phyloP scores from a whole-genome alignment of 2,888 invertebrate genomes.

The Tetranychus piercei region DNA sequence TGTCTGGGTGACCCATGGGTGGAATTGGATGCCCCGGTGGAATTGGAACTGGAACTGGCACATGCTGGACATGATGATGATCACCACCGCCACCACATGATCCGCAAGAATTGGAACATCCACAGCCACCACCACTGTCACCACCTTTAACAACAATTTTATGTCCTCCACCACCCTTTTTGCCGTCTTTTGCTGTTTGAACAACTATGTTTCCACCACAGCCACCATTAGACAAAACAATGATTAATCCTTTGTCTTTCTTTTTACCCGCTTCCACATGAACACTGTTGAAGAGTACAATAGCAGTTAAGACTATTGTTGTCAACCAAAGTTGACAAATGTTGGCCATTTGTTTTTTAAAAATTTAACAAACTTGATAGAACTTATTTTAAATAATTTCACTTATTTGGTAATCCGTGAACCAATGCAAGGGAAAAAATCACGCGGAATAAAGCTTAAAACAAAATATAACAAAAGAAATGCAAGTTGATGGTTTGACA shows the following conservation, averaged over 20 bases:
- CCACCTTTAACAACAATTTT: conserved; percentile 8
- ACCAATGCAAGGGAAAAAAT: no score
- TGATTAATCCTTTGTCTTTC: conserved; percentile 2
- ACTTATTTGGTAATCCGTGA: no score
- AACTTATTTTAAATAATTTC: no score
- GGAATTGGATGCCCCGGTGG: not conserved
- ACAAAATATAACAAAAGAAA: no score
- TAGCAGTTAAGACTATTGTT: not conserved
- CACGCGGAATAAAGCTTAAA: no score
- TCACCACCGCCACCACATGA: not conserved
- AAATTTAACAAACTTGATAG: not conserved
- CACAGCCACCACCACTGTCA: conserved; percentile 8
- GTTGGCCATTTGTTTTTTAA: not conserved
- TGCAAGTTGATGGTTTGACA: no score
- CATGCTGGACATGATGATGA: not conserved
- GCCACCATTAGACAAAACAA: conserved; percentile 6
- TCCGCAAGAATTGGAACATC: not conserved
- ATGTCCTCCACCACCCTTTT: not conserved
- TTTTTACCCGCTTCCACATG: conserved; percentile 7
- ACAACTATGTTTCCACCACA: conserved; percentile 10
- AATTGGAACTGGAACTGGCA: not conserved
- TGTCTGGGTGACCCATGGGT: not conserved
- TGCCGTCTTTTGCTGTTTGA: not conserved
- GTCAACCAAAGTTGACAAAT: not conserved
- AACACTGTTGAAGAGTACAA: not conserved